Evolutionary conservation across 2,888 invertebrate species (phyloP).

Genomic region (Mimas tiliae): DNA sequence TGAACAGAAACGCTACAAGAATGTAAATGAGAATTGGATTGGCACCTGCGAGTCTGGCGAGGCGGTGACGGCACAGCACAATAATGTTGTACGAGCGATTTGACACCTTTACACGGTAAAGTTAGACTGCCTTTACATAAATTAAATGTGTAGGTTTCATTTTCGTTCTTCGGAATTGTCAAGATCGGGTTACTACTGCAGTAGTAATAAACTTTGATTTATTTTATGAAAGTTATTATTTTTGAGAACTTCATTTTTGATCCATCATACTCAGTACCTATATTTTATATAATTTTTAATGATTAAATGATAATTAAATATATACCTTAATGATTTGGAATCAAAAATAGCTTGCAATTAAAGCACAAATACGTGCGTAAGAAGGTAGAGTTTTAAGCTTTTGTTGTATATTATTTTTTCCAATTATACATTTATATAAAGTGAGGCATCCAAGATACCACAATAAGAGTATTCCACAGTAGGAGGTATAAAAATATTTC

Average conservation of each 20-base stretch:
- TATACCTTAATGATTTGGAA: no score
- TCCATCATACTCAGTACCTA: no score
- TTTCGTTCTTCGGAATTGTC: slow-evolving; percentile 1
- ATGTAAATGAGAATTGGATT: slow-evolving; percentile 67
- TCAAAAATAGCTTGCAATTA: no score
- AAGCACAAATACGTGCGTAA: no score
- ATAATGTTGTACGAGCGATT: slow-evolving; percentile 48
- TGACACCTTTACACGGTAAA: slow-evolving; percentile 26
- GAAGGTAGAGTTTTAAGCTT: no score
- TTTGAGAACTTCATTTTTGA: no score
- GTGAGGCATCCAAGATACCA: no score
- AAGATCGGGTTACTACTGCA: neutral
- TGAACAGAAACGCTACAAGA: slow-evolving; percentile 48
- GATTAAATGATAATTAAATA: no score
- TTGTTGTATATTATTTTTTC: no score
- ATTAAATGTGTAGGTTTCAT: slow-evolving; percentile 15
- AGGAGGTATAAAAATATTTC: neutral
- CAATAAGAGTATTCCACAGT: no score
- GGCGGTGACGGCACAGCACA: slow-evolving; percentile 64
- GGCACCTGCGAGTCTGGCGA: slow-evolving; percentile 78
- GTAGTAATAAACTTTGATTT: neutral
- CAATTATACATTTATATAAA: no score
- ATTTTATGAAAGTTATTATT: neutral
- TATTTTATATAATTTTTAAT: no score
- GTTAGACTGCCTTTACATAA: slow-evolving; percentile 9